phyloP scores from a whole-genome alignment of 2,888 invertebrate species.

The Drosophila colorata region DNA sequence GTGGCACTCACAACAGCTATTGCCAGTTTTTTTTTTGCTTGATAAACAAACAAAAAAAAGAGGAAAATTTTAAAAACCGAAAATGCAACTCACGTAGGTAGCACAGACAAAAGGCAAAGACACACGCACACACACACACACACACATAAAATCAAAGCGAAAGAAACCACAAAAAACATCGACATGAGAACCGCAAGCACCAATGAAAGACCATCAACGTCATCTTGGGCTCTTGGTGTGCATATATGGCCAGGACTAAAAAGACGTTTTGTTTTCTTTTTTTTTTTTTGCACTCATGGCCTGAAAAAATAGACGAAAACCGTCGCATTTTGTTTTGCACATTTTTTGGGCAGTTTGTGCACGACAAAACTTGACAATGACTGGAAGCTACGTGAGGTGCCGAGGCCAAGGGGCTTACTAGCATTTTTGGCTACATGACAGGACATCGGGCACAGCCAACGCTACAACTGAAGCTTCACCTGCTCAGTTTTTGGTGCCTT shows the following conservation, averaged over 20 bases:
- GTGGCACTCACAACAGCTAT: slow-evolving; percentile 1
- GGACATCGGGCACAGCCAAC: slow-evolving; percentile 12
- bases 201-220: slow-evolving; percentile 73
- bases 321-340: slow-evolving; percentile 40
- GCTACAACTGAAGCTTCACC: slow-evolving; percentile 13
- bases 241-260: slow-evolving; percentile 10
- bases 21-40: too few species aligned
- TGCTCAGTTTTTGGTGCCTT: slow-evolving; percentile 31
- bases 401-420: slow-evolving; percentile 6
- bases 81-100: slow-evolving; percentile 53
- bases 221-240: slow-evolving; percentile 53
- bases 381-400: slow-evolving; percentile 30
- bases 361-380: slow-evolving; percentile 57
- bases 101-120: slow-evolving; percentile 18
- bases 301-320: slow-evolving; percentile 36
- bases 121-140: slow-evolving; percentile 26
- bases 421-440: slow-evolving; percentile 37
- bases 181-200: slow-evolving; percentile 50
- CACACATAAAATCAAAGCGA: slow-evolving; percentile 31
- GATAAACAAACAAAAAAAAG: slow-evolving; percentile 7
- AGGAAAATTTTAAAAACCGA: slow-evolving; percentile 16
- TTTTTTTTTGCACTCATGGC: slow-evolving; percentile 20
- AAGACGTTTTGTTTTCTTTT: slow-evolving; percentile 1
- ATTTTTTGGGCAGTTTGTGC: slow-evolving; percentile 48
- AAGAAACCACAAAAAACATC: slow-evolving; percentile 45